Base-by-base conservation (phyloP, 2,888 invertebrate genomes). In the Xylocampa areola region DNA sequence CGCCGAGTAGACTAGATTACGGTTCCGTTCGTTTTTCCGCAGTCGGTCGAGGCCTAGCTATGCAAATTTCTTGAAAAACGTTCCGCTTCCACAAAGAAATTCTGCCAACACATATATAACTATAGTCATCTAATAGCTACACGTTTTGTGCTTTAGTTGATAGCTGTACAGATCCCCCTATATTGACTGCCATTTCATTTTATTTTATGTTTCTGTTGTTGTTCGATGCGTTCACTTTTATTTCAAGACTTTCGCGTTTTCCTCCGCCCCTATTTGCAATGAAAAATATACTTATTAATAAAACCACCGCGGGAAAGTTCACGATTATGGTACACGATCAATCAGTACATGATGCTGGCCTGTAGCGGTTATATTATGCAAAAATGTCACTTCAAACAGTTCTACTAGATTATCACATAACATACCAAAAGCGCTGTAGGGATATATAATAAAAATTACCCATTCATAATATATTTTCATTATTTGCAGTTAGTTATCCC, bases 31-130 rank as follows among this genome's bases (percentile, higher is more conserved):
- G 76, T 71, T 71, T 72, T 77, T 76, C 77, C 76, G 67, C 59
- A 69, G 72, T 73, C 62, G 66, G 72, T 74, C 73, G 72, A 76
- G 79, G 73, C 77, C 77, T 77, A 79, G 76, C 79, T 83, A 86
- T 86, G 86, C 80, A 84, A 85, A 87, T 86, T 81, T 82, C 79
- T 79, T 80, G 82, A 79, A 81, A 79, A 82, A 79, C 72, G 77
- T 76, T 74, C 65, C 47, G 73, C 78, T 77, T 75, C 76, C 82
- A 69, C 70, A 69, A 64, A 66, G 66, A 65, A 63, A 52, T 63
- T 29, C 47, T 25, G 25, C 25, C 6, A 21, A 2, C 21, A 21
- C 21, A 5, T 10, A 19, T 17, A 10, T 43, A 63, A 4, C 45
- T 45, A 64, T 16, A 48, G 54, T 14, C 44, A 41, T 55, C 40